Evolutionary conservation across 2,888 invertebrate species (phyloP), one percentile per base, ranked within the genome.

Genomic region (Pyrocoelia pectoralis): DNA sequence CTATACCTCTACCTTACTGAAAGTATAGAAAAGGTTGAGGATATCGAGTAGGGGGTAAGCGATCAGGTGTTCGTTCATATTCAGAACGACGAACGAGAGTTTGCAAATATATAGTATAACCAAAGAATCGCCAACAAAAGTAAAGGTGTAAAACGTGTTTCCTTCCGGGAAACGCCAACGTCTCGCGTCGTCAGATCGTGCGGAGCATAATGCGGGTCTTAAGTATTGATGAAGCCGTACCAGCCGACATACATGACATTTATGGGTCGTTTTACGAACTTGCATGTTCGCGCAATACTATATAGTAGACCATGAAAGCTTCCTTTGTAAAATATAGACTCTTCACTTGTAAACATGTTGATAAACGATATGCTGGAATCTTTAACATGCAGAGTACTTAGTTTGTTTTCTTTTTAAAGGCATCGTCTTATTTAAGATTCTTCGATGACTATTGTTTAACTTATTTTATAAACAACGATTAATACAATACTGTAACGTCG

Each of bases 161-260:
- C 61, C 61, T 65, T 65, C 61, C 65, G 61, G 66, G 56, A 66
- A 66, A 66, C 66, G 54, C 58, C 55, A 61, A 58, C 61, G 56
- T 61, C 48, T n/a, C 33, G 33, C 33, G 54, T 57, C 33, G 54
- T 54, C 56, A 59, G 48, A 58, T 66, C 66, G 66, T 66, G 66
- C 61, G 51, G 52, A 46, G 66, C 66, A 66, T 66, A 66, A 66
- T 62, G 38, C 38, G 40, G 29, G 48, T 33, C 29, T 29, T 38
- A 61, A 50, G 58, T 62, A 66, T 66, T 58, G 66, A 66, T 66
- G 66, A 66, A 66, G 66, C 57, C 59, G 66, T 62, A 61, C 56
- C 33, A 43, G 55, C 40, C 65, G 56, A 57, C 51, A 54, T 55
- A 66, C 57, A 65, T 65, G 65, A 57, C 61, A 56, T 65, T 65